Base-by-base conservation (phyloP, 1,140 invertebrate genomes). In the Nasonia vitripennis region DNA sequence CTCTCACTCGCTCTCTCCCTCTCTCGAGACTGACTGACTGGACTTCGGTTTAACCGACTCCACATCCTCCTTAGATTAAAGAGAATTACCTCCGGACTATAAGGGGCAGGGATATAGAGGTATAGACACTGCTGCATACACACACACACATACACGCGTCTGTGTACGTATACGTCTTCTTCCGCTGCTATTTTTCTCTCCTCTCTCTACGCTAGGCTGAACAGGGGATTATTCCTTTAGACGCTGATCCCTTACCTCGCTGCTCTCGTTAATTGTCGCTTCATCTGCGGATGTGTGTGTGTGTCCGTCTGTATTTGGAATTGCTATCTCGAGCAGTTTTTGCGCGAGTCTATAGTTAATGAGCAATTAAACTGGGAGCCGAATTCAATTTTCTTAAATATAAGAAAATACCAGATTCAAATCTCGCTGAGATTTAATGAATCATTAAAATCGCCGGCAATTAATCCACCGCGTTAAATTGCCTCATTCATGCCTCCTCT, bases 61-160 rank as follows among this genome's bases (percentile, higher is more conserved):
- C 92, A 93, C 92, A 93, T 93, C 92, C 92, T 93, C 89, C 92
- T 91, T 93, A 92, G 92, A 93, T 93, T 93, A 93, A 92, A 89
- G 89, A 90, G 92, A 93, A 92, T 92, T 93, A 92, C 92, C 92
- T 93, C 91, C 92, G 73, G 45, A 48, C 37, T 37, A 17, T n/a
- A n/a, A 62, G 74, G 37, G 41, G 14, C 41, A 20, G 11, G 37
- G 23, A 37, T 34, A n/a, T 34, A 10, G 68, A 71, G 23, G 68
- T n/a, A 68, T n/a, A 68, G 23, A 73, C 27, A 73, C 31, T 37
- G 34, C 31, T 27, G 1, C 27, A 27, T 0, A 2, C 27, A 27
- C 27, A 27, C 27, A 27, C 27, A 0, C 0, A 27, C 27, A 27
- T 27, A 73, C 31, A 34, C 23, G 10, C 31, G 71, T 27, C 0